These are phyloP conservation scores for Temnothorax curvispinosus DNA, from an alignment of 1,140 invertebrate species.

Conservation along the genomic window DNA sequence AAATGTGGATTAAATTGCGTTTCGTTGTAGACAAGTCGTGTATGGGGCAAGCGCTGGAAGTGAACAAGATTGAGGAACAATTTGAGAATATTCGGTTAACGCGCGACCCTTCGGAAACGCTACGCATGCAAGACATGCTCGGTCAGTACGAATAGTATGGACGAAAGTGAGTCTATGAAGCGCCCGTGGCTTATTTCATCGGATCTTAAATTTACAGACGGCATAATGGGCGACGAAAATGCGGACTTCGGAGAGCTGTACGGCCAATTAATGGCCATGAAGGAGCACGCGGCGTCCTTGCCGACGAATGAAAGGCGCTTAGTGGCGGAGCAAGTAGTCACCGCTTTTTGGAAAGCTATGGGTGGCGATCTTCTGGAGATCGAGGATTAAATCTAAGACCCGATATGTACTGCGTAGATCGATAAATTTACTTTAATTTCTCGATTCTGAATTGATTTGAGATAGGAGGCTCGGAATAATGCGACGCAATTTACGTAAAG, in stretches of 20 bases:
- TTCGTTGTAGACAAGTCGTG: constrained; percentile 63
- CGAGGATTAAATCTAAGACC: constrained; percentile 76
- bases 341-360: constrained; percentile 92
- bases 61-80: constrained; percentile 79
- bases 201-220: constrained; percentile 77
- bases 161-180: not conserved
- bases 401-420: not conserved
- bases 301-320: constrained; percentile 88
- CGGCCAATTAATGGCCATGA: constrained; percentile 88
- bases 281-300: constrained; percentile 89
- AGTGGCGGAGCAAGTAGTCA: constrained; percentile 92
- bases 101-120: constrained; percentile 73
- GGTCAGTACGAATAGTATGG: constrained; percentile 67
- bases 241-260: constrained; percentile 89
- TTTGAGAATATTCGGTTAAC: constrained; percentile 79
- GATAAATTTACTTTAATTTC: not conserved
- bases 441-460: not conserved
- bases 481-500: not conserved
- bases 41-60: constrained; percentile 64
- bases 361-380: constrained; percentile 92
- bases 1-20: constrained; percentile 8
- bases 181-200: not conserved
- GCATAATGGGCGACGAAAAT: constrained; percentile 84
- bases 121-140: constrained; percentile 80
- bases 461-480: not conserved